Base-by-base conservation (phyloP, 2,797 vertebrate genomes). In the Tolypeutes matacus region DNA sequence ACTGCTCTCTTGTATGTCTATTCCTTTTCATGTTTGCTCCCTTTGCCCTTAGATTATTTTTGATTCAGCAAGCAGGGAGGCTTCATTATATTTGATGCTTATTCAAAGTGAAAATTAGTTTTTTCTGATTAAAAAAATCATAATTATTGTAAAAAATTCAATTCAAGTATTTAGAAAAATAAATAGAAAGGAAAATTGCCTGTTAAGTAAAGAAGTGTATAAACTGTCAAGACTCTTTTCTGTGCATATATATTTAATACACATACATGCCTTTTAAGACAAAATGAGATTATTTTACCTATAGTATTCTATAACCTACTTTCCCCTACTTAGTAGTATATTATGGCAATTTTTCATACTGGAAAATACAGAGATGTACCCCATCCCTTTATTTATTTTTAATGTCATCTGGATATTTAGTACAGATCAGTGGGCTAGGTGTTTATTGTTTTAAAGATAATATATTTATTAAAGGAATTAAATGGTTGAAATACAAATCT, bases 381-480 rank as follows among this genome's bases (percentile, higher is more conserved):
- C 7, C 5, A 60, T 18, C 13, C 9, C 83, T 86, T 76, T 46
- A 67, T 23, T 80, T 76, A 56, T 65, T n/a, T 73, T 89, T 39
- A 76, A 70, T 4, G 86, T 89, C 60, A 62, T 62, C 3, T 5
- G 42, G 15, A 76, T 75, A 11, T 64, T 93, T 70, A 88, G 83
- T 75, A 36, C 18, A 81, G 58, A 75, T 17, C 20, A 36, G 17
- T 36, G 21, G 56, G 46, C 4, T 85, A 89, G 27, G 39, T 56
- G n/a, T 62, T 75, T 92, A 75, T 34, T 95, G 34, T 69, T 72
- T 86, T 77, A 82, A 73, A 67, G 49, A 60, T 75, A 72, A 93
- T 91, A 53, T 82, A 72, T 39, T 85, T 70, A 5, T 65, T 85
- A 67, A 34, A 78, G 8, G 15, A 67, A 29, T 67, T 56, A 84